Conservation (phyloP, 2,888 invertebrate species). For the Aporophyla nigra region DNA sequence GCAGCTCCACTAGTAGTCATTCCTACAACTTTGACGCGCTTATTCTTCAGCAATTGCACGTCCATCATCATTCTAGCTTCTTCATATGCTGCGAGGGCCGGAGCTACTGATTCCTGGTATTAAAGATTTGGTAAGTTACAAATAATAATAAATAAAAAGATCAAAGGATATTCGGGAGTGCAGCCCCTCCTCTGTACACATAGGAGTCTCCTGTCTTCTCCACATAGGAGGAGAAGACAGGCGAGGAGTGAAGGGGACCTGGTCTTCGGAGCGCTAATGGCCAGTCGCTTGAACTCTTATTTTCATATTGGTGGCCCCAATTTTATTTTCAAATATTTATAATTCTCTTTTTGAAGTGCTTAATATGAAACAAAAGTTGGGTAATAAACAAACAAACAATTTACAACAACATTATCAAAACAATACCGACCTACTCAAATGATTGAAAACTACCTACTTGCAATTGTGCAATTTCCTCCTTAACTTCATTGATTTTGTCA, state of each 20-base stretch:
- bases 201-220: too few species aligned
- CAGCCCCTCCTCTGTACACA: too few species aligned
- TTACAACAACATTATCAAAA: too few species aligned
- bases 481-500: conserved; percentile 59
- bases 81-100: conserved; percentile 75
- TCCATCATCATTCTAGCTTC: conserved; percentile 91
- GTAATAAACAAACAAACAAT: not conserved
- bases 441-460: conserved; percentile 70
- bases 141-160: not conserved
- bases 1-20: conserved; percentile 96
- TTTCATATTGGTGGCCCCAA: not conserved
- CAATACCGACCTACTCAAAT: too few species aligned
- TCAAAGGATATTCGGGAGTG: too few species aligned
- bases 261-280: not conserved
- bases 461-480: conserved; percentile 66
- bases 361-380: not conserved
- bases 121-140: not conserved
- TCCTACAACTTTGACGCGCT: conserved; percentile 91
- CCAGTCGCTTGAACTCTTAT: not conserved
- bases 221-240: not conserved
- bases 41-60: conserved; percentile 83
- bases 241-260: not conserved
- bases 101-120: conserved; percentile 71
- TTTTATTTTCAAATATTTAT: not conserved
- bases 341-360: not conserved